Percentiles rank a stretch among this genome's conserved stretches.
phyloP scores from a whole-genome alignment of 2,888 invertebrate genomes.

The Poecilobothrus nobilitatus region DNA sequence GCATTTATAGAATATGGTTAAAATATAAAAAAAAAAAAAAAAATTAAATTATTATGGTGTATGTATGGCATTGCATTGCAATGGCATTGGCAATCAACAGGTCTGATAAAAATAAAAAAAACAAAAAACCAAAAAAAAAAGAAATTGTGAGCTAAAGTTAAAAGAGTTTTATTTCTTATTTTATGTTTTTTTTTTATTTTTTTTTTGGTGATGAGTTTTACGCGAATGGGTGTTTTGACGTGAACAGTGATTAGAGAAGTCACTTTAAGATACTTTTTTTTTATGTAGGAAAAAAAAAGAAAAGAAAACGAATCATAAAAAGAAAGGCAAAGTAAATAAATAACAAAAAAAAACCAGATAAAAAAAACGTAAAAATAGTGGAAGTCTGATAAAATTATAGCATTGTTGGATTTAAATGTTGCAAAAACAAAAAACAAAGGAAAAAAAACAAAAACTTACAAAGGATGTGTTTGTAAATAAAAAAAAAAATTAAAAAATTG shows the following conservation, averaged over 20 bases:
- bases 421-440: too few species aligned
- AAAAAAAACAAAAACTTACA: too few species aligned
- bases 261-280: background rate
- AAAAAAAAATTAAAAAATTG: too few species aligned
- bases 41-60: too few species aligned
- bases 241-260: constrained; percentile 6
- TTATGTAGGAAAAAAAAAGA: background rate
- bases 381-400: background rate
- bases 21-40: too few species aligned
- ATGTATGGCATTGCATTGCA: background rate
- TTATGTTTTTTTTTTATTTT: background rate
- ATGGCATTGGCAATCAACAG: constrained; percentile 3
- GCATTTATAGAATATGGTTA: too few species aligned
- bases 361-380: background rate
- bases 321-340: too few species aligned
- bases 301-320: background rate
- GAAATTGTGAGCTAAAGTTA: background rate
- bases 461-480: too few species aligned
- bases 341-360: too few species aligned
- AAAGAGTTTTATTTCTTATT: background rate
- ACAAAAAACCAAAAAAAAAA: background rate
- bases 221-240: constrained; percentile 6
- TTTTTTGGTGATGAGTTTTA: constrained; percentile 3
- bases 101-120: background rate
- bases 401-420: background rate